Evolutionary conservation across 2,113 vertebrate species (phyloP), one percentile per base, ranked within the genome.

Genomic region (Platysternon megacephalum): DNA sequence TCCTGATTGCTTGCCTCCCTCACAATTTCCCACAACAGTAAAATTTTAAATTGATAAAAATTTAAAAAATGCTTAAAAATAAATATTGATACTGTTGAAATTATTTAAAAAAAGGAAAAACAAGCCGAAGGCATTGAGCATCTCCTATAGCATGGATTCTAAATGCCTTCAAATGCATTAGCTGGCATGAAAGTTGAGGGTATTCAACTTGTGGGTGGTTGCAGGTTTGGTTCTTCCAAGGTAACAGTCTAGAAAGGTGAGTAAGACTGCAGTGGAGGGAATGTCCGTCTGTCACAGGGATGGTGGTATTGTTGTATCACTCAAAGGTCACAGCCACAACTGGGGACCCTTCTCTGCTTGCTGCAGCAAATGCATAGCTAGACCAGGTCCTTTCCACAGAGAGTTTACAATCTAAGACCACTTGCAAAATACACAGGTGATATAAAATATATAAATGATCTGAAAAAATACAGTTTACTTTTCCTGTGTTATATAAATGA

Each of bases 301-400:
- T 6, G 44, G 28, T 48, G 61, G 22, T 32, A 48, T 81, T 85
- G 39, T 16, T 3, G 16, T 26, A 8, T 84, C 58, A 90, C 61
- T 55, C 44, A 61, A 68, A 93, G 92, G 81, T 39, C 19, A 6
- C 83, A 72, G 74, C 58, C 5, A 52, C 81, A 74, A 84, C 84
- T 46, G 79, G 35, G 68, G n/a, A 52, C 51, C 32, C 14, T 68
- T 68, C 61, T 35, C 13, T 94, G 84, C 11, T 61, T 85, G 44
- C 46, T 21, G 52, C 78, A 94, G 42, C 22, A 96, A 87, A 83
- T 56, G 28, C 29, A 80, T 79, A 86, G 39, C 5, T 58, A 42
- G 21, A 21, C 24, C 7, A 49, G 10, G 6, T 9, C 68, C 51
- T 89, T 92, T 87, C 22, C 56, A 55, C 29, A 32, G 58, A 87